phyloP scores from a whole-genome alignment of 2,113 vertebrate genomes.

The Nannobrachium achirus region DNA sequence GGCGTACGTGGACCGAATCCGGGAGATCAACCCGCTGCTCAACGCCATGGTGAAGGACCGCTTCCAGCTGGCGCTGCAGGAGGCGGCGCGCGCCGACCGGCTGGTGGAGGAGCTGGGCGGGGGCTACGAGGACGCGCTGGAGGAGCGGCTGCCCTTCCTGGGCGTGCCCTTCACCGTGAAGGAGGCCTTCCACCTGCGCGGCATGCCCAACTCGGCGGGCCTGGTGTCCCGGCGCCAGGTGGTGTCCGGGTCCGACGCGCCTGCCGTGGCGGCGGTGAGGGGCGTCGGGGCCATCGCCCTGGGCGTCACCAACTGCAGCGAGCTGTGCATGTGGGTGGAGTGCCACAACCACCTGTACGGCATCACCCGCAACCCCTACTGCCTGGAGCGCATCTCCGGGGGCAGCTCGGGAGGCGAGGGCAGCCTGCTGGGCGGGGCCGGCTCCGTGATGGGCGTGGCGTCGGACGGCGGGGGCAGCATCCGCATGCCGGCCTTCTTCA shows the following conservation, averaged over 20 bases:
- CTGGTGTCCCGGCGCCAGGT: conserved; percentile 75
- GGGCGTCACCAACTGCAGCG: conserved; percentile 89
- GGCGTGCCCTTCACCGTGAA: no score
- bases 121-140: no score
- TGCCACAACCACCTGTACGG: conserved; percentile 88
- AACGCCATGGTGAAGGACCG: no score
- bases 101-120: no score
- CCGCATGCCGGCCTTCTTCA: conserved; percentile 91
- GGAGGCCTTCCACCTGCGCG: conserved; percentile 55
- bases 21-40: no score
- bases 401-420: conserved; percentile 94
- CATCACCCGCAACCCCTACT: conserved; percentile 86
- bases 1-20: no score
- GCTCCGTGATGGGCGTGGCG: conserved; percentile 86
- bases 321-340: conserved; percentile 93
- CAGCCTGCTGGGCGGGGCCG: conserved; percentile 81
- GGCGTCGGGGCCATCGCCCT: conserved; percentile 87
- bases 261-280: conserved; percentile 81
- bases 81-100: no score
- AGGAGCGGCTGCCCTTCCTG: no score
- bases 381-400: conserved; percentile 83
- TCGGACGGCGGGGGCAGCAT: conserved; percentile 93
- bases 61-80: no score
- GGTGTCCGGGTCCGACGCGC: conserved; percentile 77
- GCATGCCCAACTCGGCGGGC: conserved; percentile 86